Conservation (phyloP, 2,113 vertebrate genomes). For the Etheostoma spectabile region DNA sequence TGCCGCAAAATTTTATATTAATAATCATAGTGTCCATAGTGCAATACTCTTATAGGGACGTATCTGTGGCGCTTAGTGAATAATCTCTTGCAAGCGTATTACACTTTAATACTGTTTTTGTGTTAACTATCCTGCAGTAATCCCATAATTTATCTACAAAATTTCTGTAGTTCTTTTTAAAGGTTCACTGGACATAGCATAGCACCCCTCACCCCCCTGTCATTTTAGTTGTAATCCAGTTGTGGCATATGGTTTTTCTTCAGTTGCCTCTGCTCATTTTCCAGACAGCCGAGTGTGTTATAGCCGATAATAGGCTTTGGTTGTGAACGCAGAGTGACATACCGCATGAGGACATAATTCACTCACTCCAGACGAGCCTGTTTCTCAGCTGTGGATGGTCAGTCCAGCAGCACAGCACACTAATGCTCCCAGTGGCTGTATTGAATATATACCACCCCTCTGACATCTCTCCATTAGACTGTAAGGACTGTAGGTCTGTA, state of each 20-base stretch:
- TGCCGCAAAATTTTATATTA: too few relatives aligned
- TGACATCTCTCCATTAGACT: too few relatives aligned
- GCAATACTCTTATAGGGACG: slow-evolving; percentile 10
- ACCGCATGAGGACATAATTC: slow-evolving; percentile 41
- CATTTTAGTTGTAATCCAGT: slow-evolving; percentile 53
- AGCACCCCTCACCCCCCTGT: background rate
- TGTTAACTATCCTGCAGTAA: slow-evolving; percentile 44
- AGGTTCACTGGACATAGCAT: background rate
- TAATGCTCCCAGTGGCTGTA: slow-evolving; percentile 20
- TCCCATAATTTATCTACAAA: slow-evolving; percentile 39
- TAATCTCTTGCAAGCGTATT: background rate
- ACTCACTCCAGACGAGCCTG: slow-evolving; percentile 52
- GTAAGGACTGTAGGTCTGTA: too few relatives aligned
- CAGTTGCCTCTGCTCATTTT: slow-evolving; percentile 35
- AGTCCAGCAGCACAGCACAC: slow-evolving; percentile 22
- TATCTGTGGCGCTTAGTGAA: slow-evolving; percentile 1
- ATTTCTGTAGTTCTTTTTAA: slow-evolving; percentile 11
- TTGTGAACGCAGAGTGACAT: slow-evolving; percentile 22
- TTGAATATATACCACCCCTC: background rate
- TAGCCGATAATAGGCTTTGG: slow-evolving; percentile 63
- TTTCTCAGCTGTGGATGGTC: slow-evolving; percentile 55
- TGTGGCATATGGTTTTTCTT: slow-evolving; percentile 53
- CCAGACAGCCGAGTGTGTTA: slow-evolving; percentile 38
- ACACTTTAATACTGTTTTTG: slow-evolving; percentile 8
- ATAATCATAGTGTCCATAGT: background rate